A percentile compares a stretch with the other conserved stretches of the same genome.
These are phyloP conservation scores for Plusia festucae DNA, from an alignment of 2,888 invertebrate genomes.

Conservation along the genomic window DNA sequence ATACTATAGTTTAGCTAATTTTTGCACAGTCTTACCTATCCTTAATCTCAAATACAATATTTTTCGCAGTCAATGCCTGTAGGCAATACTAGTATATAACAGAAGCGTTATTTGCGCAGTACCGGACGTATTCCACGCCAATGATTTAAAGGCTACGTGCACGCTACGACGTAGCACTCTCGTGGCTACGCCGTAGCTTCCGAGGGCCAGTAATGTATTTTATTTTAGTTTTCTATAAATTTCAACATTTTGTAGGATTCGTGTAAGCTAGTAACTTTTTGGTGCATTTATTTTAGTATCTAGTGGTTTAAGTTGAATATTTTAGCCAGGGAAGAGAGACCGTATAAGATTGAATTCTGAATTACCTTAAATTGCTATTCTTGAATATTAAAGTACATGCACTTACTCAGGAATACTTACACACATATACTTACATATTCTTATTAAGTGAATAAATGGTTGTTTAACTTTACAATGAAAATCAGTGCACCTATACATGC, in stretches of 20 bases:
- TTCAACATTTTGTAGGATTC: constrained; percentile 25
- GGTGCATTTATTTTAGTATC: constrained; percentile 27
- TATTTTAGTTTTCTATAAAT: constrained; percentile 51
- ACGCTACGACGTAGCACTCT: constrained; percentile 56
- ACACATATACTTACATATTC: too few species aligned
- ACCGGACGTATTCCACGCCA: constrained; percentile 45
- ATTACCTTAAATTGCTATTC: not conserved
- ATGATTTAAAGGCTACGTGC: constrained; percentile 60
- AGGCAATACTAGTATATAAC: constrained; percentile 41
- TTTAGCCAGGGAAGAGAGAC: constrained; percentile 11
- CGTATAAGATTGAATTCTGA: not conserved
- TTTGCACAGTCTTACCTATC: too few species aligned
- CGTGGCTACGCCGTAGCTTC: constrained; percentile 47
- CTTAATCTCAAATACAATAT: constrained; percentile 27
- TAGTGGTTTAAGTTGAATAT: constrained; percentile 11
- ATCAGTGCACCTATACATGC: too few species aligned
- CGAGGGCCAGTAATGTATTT: constrained; percentile 39
- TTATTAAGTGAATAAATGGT: too few species aligned
- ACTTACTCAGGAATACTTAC: too few species aligned
- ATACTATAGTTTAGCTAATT: too few species aligned
- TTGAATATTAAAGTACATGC: too few species aligned
- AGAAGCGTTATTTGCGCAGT: constrained; percentile 47
- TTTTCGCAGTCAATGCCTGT: constrained; percentile 24
- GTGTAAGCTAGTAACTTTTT: constrained; percentile 13
- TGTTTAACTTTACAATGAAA: too few species aligned